phyloP scores from a whole-genome alignment of 2,888 invertebrate species.

The Phlogophora meticulosa region DNA sequence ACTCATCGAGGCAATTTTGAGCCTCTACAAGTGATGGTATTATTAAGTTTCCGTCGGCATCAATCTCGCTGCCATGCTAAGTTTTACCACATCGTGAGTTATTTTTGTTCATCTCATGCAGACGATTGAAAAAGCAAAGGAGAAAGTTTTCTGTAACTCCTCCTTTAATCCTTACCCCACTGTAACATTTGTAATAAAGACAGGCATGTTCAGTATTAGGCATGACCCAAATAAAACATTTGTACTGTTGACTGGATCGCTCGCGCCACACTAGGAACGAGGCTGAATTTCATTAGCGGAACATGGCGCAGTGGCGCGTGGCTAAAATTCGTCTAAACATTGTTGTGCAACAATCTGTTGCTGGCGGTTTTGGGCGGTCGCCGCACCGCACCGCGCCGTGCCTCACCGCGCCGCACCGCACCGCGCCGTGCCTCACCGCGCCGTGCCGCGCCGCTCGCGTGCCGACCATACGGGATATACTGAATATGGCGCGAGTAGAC shows the following conservation, averaged over 20 bases:
- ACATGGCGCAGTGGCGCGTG: constrained; percentile 47
- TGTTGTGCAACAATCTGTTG: constrained; percentile 71
- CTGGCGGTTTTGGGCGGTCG: constrained; percentile 54
- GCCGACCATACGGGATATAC: constrained; percentile 22
- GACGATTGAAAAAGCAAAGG: neutral
- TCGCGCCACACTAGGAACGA: constrained; percentile 26
- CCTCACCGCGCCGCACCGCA: neutral
- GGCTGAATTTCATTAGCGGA: constrained; percentile 64
- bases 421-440: constrained; percentile 1
- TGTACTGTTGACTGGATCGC: constrained; percentile 3
- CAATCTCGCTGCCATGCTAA: neutral
- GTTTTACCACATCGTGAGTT: constrained; percentile 4
- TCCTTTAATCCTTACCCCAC: neutral
- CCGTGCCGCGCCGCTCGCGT: constrained; percentile 10
- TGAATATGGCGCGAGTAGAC: constrained; percentile 12
- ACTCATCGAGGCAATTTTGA: neutral
- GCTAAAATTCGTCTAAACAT: constrained; percentile 64
- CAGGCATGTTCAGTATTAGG: constrained; percentile 17
- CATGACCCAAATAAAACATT: constrained; percentile 26
- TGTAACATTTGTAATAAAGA: constrained; percentile 15
- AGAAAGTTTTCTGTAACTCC: constrained; percentile 9
- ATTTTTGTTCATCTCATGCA: neutral
- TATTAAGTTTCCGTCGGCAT: neutral
- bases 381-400: constrained; percentile 12
- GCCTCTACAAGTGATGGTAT: neutral